These are phyloP conservation scores for Atherinomorus stipes DNA, from an alignment of 2,113 vertebrate species.

Conservation along the genomic window DNA sequence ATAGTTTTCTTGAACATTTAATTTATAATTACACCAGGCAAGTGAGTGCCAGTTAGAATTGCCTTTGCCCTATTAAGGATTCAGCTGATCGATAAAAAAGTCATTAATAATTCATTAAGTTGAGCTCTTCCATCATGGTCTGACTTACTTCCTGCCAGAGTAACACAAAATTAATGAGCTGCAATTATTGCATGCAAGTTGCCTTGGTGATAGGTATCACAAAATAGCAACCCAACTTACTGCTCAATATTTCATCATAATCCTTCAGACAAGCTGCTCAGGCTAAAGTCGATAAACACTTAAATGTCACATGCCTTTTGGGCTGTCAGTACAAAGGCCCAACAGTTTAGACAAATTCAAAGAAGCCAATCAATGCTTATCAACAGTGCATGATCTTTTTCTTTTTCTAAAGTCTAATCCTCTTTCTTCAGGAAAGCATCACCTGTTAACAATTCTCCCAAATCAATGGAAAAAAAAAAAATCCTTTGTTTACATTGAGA, in stretches of 20 bases:
- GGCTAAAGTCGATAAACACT: conserved; percentile 45
- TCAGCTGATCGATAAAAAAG: conserved; percentile 62
- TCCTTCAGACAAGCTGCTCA: conserved; percentile 44
- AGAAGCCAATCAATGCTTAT: conserved; percentile 13
- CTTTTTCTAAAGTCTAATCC: neutral
- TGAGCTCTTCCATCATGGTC: conserved; percentile 56
- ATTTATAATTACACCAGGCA: conserved; percentile 3
- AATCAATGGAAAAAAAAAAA: conserved; percentile 23
- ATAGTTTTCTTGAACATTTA: neutral
- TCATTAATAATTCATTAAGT: conserved; percentile 76
- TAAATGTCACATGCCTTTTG: conserved; percentile 55
- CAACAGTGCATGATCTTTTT: neutral
- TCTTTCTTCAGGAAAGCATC: neutral
- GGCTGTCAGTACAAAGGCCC: conserved; percentile 40
- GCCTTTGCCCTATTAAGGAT: conserved; percentile 22
- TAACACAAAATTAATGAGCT: conserved; percentile 28
- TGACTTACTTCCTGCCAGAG: conserved; percentile 49
- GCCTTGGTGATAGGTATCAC: conserved; percentile 30
- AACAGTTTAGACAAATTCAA: conserved; percentile 25
- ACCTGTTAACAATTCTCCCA: neutral
- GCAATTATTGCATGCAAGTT: conserved; percentile 27
- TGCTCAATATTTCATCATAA: conserved; percentile 53
- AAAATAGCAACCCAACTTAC: conserved; percentile 8
- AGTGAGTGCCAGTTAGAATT: neutral
- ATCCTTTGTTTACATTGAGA: conserved; percentile 77